A percentile compares a stretch with the other conserved stretches of the same genome.
These are phyloP conservation scores for Scytalopus superciliaris DNA, from an alignment of 2,113 vertebrate species.

Conservation along the genomic window DNA sequence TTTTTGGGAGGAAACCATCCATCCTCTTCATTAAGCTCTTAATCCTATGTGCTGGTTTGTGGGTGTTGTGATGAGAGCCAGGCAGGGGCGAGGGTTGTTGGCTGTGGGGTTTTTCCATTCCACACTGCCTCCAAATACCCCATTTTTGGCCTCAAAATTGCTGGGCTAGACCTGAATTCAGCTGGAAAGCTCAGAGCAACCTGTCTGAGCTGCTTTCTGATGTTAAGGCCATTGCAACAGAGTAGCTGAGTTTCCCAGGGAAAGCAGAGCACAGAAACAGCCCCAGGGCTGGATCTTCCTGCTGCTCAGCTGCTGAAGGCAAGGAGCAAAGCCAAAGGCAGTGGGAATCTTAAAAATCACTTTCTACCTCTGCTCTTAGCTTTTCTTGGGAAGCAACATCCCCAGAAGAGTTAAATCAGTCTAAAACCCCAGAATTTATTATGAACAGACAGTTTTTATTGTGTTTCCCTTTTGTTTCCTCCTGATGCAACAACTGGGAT, in stretches of 20 bases:
- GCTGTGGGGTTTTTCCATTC: neutral
- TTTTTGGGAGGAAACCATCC: neutral
- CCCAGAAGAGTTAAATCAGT: neutral
- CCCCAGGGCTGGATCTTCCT: neutral
- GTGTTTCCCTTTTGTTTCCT: neutral
- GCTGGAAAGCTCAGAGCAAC: neutral
- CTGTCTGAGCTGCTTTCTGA: neutral
- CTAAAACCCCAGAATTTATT: neutral
- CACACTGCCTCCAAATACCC: neutral
- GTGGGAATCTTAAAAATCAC: neutral
- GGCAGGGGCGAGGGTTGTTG: neutral
- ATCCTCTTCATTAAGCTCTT: neutral
- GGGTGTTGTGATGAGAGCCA: neutral
- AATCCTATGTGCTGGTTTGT: rapidly evolving
- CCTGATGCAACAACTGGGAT: neutral
- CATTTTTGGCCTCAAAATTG: neutral
- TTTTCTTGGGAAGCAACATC: neutral
- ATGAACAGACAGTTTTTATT: neutral
- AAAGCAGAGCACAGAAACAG: neutral
- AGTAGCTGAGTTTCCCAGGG: neutral
- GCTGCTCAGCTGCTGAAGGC: neutral
- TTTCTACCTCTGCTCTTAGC: neutral
- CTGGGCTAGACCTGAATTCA: neutral
- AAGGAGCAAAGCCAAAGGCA: neutral
- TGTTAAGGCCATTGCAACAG: neutral